phyloP scores from a whole-genome alignment of 2,888 invertebrate genomes.

The Pilophorus perplexus region DNA sequence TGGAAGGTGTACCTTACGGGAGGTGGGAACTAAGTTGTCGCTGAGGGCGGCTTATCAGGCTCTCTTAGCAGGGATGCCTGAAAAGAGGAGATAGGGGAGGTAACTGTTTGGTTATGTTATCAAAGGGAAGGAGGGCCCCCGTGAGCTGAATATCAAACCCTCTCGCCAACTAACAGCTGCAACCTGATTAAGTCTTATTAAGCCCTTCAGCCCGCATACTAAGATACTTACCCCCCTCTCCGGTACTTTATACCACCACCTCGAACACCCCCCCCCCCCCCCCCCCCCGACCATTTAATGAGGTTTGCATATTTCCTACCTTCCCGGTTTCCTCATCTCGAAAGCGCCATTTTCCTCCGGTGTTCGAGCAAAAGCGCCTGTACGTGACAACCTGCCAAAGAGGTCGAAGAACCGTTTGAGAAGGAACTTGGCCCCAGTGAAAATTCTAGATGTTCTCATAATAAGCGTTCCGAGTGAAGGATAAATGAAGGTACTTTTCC shows the following conservation, averaged over 20 bases:
- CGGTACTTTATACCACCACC: background rate
- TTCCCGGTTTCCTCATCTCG: no score
- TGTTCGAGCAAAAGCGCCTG: no score
- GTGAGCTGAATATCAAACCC: constrained; percentile 29
- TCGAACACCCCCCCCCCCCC: constrained; percentile 1
- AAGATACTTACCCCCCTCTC: constrained; percentile 1
- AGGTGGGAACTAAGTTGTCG: constrained; percentile 23
- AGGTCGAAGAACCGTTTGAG: no score
- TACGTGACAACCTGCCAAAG: no score
- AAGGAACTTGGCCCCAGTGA: no score
- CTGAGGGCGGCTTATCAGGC: constrained; percentile 27
- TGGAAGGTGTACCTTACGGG: background rate
- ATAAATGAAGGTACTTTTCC: no score
- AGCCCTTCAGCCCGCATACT: constrained; percentile 33
- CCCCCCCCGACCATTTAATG: constrained; percentile 14
- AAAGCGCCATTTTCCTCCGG: no score
- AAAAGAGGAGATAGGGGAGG: background rate
- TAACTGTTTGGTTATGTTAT: constrained; percentile 38
- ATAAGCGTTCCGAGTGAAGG: no score
- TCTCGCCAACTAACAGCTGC: constrained; percentile 18
- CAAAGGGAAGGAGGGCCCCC: constrained; percentile 28
- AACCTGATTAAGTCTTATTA: constrained; percentile 34
- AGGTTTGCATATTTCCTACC: constrained; percentile 25
- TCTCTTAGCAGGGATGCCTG: background rate
- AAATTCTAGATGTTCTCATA: no score